phyloP scores from a whole-genome alignment of 2,113 vertebrate species.

The Carollia perspicillata region DNA sequence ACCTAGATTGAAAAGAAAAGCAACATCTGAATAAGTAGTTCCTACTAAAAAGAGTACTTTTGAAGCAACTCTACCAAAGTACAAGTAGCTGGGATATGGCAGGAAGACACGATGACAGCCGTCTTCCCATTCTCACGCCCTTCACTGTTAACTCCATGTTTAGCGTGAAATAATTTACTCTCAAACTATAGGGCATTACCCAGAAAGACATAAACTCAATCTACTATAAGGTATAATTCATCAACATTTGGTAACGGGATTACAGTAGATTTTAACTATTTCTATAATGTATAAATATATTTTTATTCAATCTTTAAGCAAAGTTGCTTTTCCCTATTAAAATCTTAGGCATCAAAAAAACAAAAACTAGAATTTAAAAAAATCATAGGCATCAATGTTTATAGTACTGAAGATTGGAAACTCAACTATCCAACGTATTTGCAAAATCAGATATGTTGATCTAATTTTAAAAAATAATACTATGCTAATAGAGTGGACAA shows the following conservation, averaged over 20 bases:
- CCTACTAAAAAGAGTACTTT: background rate
- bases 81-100: background rate
- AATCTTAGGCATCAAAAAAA: background rate
- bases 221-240: background rate
- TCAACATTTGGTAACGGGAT: background rate
- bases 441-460: background rate
- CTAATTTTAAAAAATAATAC: background rate
- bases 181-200: constrained; percentile 24
- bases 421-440: background rate
- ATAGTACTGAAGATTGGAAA: background rate
- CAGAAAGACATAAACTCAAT: constrained; percentile 30
- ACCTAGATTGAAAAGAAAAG: constrained; percentile 81
- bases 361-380: background rate
- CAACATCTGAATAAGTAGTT: background rate
- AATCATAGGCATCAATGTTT: background rate
- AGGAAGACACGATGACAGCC: background rate
- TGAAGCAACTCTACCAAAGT: constrained; percentile 17
- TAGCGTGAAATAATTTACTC: constrained; percentile 22
- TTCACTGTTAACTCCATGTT: background rate
- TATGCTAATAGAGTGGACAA: background rate
- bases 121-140: background rate
- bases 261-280: constrained; percentile 24
- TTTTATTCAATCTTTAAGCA: constrained; percentile 27
- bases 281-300: background rate
- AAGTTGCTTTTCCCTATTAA: background rate